Evolutionary conservation across 2,888 invertebrate species (phyloP), one percentile per base, ranked within the genome.

Genomic region (Notodonta ziczac): DNA sequence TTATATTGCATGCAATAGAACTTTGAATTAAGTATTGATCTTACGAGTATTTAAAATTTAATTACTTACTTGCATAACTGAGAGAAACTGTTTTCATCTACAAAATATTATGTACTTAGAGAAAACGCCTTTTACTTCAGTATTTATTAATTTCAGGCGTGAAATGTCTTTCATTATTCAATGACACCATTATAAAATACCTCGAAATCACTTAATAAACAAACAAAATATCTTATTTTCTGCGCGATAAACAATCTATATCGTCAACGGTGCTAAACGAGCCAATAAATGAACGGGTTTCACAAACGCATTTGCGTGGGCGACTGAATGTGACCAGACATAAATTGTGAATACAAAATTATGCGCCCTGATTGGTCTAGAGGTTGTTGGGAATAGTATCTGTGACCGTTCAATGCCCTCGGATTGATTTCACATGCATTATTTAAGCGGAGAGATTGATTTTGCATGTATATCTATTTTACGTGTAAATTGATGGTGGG

Each of bases 271-370:
- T 46, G 51, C n/a, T 59, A 62, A 74, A 69, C 63, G 24, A 61
- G 32, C 42, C 35, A 50, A 55, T 56, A 61, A 71, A 63, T 57
- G 57, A 66, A 63, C 50, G 39, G 56, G 39, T 58, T 16, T 44
- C 39, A 59, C 51, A 58, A 54, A 54, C 54, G 10, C n/a, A 60
- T 72, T 65, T 63, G 60, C 42, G 52, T 42, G 42, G 46, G 4
- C 54, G 60, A 62, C 61, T 24, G 57, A 69, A 32, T 63, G 35
- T 40, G 46, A 56, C 59, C 35, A 56, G 56, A 48, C 56, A 59
- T 63, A 16, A 58, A 59, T 65, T 56, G 62, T 63, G 52, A 66
- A 66, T 59, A 69, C 50, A 59, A n/a, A 59, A 58, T 67, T 55
- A 61, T 55, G 62, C 42, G 35, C 54, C 10, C n/a, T 46, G 46